A percentile compares a stretch with the other conserved stretches of the same genome.
Conservation (phyloP, 2,113 vertebrate genomes). For the Chlorocebus sabaeus region DNA sequence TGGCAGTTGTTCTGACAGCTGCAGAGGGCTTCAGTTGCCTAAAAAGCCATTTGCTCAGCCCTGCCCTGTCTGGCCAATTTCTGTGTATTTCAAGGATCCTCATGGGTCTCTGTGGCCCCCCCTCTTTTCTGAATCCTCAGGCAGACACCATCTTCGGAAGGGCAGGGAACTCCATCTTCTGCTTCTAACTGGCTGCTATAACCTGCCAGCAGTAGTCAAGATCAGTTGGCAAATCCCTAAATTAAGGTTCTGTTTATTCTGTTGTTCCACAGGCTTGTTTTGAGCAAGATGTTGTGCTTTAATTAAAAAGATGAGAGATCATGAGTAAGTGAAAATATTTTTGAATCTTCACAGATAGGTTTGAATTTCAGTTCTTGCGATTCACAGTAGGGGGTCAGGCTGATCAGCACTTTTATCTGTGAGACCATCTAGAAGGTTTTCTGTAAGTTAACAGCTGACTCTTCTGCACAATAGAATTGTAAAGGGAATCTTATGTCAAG, state of each 20-base stretch:
- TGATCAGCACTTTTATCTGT: background rate
- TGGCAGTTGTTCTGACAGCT: slow-evolving; percentile 46
- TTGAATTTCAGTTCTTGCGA: slow-evolving; percentile 17
- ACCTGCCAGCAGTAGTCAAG: background rate
- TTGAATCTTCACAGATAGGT: slow-evolving; percentile 27
- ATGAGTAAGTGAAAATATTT: slow-evolving; percentile 49
- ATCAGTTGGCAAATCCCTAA: background rate
- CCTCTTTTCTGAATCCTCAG: background rate
- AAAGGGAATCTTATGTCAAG: background rate
- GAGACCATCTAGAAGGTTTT: background rate
- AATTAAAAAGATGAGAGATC: slow-evolving; percentile 43
- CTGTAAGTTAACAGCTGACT: background rate
- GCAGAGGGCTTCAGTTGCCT: slow-evolving; percentile 14
- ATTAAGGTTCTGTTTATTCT: slow-evolving; percentile 43
- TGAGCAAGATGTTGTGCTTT: slow-evolving; percentile 28
- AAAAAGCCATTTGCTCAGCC: slow-evolving; percentile 11
- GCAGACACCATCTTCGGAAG: background rate
- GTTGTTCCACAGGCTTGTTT: slow-evolving; percentile 40
- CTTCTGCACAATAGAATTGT: background rate
- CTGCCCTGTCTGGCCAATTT: slow-evolving; percentile 5
- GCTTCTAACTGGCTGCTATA: background rate
- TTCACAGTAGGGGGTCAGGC: background rate
- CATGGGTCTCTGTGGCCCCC: background rate
- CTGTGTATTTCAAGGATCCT: background rate
- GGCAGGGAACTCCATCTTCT: background rate